Base-by-base conservation (phyloP, 2,888 invertebrate genomes). In the Monochamus alternatus region DNA sequence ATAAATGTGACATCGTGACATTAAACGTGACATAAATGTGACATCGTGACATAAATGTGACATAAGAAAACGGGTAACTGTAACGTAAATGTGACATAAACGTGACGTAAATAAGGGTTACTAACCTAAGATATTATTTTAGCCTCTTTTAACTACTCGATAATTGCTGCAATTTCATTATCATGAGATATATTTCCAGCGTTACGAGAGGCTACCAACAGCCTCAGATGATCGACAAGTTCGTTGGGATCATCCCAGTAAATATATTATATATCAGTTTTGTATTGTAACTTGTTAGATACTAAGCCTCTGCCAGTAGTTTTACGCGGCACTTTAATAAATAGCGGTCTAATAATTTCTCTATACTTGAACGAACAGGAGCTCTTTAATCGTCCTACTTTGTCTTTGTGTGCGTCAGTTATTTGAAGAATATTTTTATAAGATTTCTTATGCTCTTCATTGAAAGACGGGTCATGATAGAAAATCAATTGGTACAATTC, bases 181-280 rank as follows among this genome's bases (percentile, higher is more conserved):
- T 12, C 38, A 38, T 22, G 22, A 14, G 55, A 55, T 14, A 1
- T 14, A n/a, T 14, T n/a, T 14, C n/a, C 10, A 22, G 22, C 22
- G 38, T 8, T 60, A 38, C 8, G 3, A 55, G 73, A 65, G 5
- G 66, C 66, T 5, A 59, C 58, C 5, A 85, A 71, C 38, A 87
- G 74, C 71, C 79, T 70, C 51, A 87, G 71, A 77, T 87, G 73
- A 51, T 84, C 82, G 52, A 86, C 80, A 51, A 86, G 74, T 78
- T 87, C 85, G 65, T 79, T 75, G 32, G 77, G 74, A 74, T 80
- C 73, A 55, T 77, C 69, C 77, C 75, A 80, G 51, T 80, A 75
- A 14, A 75, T 62, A 67, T 80, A 80, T 5, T 80, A 75, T 80
- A 75, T 12, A 75, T 68, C 5, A 47, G 60, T 58, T 60, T 73